phyloP scores from a whole-genome alignment of 2,113 vertebrate species.

The Xiphophorus maculatus region DNA sequence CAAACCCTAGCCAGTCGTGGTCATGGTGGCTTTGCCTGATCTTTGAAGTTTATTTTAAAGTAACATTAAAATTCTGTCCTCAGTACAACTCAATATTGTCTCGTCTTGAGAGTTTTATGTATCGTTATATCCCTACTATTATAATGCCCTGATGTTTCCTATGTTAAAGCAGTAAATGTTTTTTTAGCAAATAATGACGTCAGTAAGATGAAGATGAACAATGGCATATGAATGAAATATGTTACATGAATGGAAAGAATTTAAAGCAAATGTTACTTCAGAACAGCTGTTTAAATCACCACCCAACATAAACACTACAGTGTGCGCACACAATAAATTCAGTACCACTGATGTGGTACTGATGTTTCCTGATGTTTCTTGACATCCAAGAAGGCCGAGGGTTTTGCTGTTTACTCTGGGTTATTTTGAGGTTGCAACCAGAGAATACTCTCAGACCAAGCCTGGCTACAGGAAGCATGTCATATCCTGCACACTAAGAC shows the following conservation, averaged over 20 bases:
- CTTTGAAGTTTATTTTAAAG: too few species aligned
- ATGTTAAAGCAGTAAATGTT: conserved; percentile 48
- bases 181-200: conserved; percentile 49
- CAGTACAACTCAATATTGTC: too few species aligned
- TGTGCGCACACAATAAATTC: conserved; percentile 8
- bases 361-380: conserved; percentile 39
- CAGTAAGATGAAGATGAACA: conserved; percentile 40
- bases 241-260: conserved; percentile 6
- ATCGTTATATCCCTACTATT: too few species aligned
- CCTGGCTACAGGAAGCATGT: conserved; percentile 66
- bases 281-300: conserved; percentile 2
- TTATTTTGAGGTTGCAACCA: conserved; percentile 70
- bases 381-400: conserved; percentile 31
- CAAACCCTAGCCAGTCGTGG: too few species aligned
- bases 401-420: conserved; percentile 51
- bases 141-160: conserved; percentile 25
- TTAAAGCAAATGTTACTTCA: conserved; percentile 38
- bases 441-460: conserved; percentile 45
- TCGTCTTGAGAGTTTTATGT: too few species aligned
- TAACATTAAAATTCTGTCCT: too few species aligned
- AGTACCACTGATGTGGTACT: conserved; percentile 24
- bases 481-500: conserved; percentile 68
- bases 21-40: too few species aligned
- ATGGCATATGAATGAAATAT: conserved; percentile 5
- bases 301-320: conserved; percentile 6